Percentiles rank a stretch among this genome's conserved stretches.
Evolutionary conservation across 2,888 invertebrate species (phyloP).

Genomic region (Acanthosepion lycidas): DNA sequence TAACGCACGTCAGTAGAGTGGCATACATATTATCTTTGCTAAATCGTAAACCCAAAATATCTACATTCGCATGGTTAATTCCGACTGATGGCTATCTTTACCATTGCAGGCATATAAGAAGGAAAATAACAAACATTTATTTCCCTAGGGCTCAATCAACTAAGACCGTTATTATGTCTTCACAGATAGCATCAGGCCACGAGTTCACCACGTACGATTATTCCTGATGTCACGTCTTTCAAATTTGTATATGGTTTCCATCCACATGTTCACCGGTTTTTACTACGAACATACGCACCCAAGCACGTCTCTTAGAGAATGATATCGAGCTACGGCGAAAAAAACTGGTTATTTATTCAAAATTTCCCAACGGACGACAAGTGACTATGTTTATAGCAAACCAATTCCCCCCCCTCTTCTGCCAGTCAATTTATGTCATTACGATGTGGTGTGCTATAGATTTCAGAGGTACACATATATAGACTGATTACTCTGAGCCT

Average conservation of each 20-base stretch:
- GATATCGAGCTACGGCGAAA: not conserved
- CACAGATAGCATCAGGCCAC: slow-evolving; percentile 9
- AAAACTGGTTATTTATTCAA: not conserved
- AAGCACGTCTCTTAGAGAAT: not conserved
- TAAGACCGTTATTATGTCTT: slow-evolving; percentile 22
- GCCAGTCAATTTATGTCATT: not conserved
- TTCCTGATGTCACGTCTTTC: not conserved
- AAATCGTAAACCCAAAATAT: not conserved
- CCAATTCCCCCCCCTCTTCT: not conserved
- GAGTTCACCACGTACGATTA: slow-evolving; percentile 4
- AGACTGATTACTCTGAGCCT: not conserved
- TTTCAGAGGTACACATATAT: not conserved
- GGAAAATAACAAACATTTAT: slow-evolving; percentile 33
- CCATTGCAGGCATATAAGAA: not conserved
- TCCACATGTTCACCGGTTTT: not conserved
- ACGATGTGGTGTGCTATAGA: not conserved
- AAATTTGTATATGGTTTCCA: not conserved
- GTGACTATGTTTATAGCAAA: not conserved
- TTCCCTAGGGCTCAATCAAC: slow-evolving; percentile 20
- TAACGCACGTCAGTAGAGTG: not conserved
- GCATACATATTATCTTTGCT: not conserved
- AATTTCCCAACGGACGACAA: not conserved
- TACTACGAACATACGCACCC: not conserved
- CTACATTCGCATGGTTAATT: not conserved
- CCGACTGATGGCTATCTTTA: not conserved